Conservation (phyloP, 2,113 vertebrate species). For the Thamnaconus septentrionalis region DNA sequence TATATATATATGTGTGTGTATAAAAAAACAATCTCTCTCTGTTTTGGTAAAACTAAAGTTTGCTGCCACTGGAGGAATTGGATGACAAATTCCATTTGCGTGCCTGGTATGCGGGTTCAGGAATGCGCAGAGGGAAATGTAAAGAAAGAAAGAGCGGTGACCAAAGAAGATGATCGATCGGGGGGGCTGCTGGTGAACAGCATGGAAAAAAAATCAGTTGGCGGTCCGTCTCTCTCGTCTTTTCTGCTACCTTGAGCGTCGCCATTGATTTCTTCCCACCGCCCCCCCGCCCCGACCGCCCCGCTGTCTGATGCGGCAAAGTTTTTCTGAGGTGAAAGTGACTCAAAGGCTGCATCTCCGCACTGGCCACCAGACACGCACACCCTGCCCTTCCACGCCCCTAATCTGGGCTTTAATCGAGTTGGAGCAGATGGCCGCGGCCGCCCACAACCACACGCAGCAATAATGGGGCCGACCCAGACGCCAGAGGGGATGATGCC, state of each 20-base stretch:
- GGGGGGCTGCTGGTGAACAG: too few relatives aligned
- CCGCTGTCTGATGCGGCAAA: constrained; percentile 18
- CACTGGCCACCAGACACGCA: constrained; percentile 33
- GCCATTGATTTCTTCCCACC: constrained; percentile 26
- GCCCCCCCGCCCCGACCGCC: neutral
- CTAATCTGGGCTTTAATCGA: constrained; percentile 52
- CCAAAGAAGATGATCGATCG: too few relatives aligned
- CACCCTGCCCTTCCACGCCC: constrained; percentile 26
- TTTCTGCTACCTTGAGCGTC: neutral
- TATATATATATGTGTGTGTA: too few relatives aligned
- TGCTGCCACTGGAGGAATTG: too few relatives aligned
- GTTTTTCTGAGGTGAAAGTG: neutral
- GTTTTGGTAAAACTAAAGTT: too few relatives aligned
- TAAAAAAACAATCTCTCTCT: too few relatives aligned
- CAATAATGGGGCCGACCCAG: constrained; percentile 50
- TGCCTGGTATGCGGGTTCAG: too few relatives aligned
- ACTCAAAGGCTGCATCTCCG: constrained; percentile 10
- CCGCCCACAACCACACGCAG: constrained; percentile 27
- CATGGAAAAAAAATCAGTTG: neutral
- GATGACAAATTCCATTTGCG: too few relatives aligned
- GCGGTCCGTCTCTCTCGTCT: constrained; percentile 17
- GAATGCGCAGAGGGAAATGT: too few relatives aligned
- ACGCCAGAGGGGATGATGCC: constrained; percentile 36
- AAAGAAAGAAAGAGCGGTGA: too few relatives aligned
- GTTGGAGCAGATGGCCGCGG: constrained; percentile 63